Evolutionary conservation across 2,113 vertebrate species (phyloP).

Genomic region (Nothoprocta perdicaria): DNA sequence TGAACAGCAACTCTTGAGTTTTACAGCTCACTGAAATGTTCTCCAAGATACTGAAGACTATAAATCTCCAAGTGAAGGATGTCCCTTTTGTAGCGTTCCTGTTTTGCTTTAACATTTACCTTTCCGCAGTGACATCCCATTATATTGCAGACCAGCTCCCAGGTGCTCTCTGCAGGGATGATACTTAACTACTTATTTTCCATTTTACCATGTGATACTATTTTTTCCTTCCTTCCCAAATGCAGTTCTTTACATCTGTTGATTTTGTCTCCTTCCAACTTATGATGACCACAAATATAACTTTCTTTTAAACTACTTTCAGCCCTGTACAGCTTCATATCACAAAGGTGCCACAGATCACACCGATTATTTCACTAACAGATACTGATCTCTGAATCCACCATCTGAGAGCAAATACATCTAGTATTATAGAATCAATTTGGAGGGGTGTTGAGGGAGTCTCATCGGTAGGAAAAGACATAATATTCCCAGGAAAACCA

Average conservation of each 20-base stretch:
- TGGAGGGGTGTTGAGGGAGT: background rate
- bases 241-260: background rate
- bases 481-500: background rate
- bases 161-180: background rate
- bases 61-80: background rate
- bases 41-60: background rate
- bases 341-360: background rate
- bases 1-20: background rate
- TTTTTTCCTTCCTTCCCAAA: background rate
- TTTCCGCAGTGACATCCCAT: background rate
- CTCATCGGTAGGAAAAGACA: background rate
- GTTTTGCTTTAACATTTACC: background rate
- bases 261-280: background rate
- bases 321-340: background rate
- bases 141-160: background rate
- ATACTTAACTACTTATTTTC: background rate
- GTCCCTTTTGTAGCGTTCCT: background rate
- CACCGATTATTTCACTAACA: slow-evolving; percentile 9
- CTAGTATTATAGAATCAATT: background rate
- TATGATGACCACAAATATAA: background rate
- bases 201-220: background rate
- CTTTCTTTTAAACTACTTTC: background rate
- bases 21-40: background rate
- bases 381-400: background rate
- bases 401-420: background rate